Evolutionary conservation across 2,888 invertebrate genomes (phyloP), one percentile per base, ranked within the genome.

Genomic region (Xylophagus ater): DNA sequence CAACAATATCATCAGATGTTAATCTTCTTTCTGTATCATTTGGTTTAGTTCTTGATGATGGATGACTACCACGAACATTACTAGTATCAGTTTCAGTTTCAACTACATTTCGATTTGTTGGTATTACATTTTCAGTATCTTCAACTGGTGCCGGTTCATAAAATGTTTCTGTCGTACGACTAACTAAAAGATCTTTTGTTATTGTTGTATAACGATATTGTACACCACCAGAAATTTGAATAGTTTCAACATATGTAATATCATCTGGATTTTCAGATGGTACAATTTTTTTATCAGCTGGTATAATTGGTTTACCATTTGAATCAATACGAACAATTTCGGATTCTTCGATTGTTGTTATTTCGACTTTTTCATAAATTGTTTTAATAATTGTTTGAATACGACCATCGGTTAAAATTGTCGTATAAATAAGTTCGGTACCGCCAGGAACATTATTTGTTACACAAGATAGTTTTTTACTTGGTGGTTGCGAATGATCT

Each of bases 191-290:
- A 46, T 63, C 60, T 8, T 58, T 37, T 18, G 60, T 59, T n/a
- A 64, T 59, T 2, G 63, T 65, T 37, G 62, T 62, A 31, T 62
- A 63, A 38, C 56, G 61, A 32, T 58, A 59, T 44, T 65, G 65
- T 34, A 60, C 62, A 37, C 65, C 65, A 12, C 65, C 64, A 30
- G 58, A 51, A 37, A 65, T 63, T 41, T 59, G 55, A 42, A 60
- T 60, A 29, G 63, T 63, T 50, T 64, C 63, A 3, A 63, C 61
- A 20, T 63, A 63, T 40, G 63, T 64, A 3, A 64, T 60, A 37
- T 64, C 62, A 6, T 63, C 63, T 3, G 62, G 58, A 45, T 63
- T 62, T 38, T 63, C 63, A 0, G 61, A 60, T 24, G 63, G 63
- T 5, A 63, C 58, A 36, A 62, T 49, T 49, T 62, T 61, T 51